Conservation (phyloP, 2,888 invertebrate genomes). For the Drosophila siamana region DNA sequence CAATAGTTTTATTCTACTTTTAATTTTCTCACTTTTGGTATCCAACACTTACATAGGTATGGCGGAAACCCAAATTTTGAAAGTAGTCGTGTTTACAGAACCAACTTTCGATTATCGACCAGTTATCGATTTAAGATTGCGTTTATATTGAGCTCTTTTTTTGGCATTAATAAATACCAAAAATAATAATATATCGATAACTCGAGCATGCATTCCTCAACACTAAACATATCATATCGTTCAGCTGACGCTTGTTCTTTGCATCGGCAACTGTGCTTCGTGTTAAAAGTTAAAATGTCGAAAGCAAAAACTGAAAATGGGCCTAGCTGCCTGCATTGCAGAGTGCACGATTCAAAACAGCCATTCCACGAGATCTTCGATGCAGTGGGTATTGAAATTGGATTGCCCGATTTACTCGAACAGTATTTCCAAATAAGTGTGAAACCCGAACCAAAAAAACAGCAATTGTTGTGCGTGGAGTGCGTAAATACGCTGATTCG, state of each 20-base stretch:
- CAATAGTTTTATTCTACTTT: too few species aligned
- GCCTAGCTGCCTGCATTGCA: constrained; percentile 75
- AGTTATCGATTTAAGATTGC: too few species aligned
- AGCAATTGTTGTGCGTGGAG: constrained; percentile 72
- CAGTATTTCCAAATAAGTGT: constrained; percentile 72
- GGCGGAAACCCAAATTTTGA: too few species aligned
- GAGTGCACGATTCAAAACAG: constrained; percentile 53
- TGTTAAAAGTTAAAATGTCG: constrained; percentile 77
- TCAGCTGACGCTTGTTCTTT: constrained; percentile 45
- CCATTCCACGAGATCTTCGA: constrained; percentile 81
- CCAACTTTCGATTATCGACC: too few species aligned
- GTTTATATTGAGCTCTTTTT: too few species aligned
- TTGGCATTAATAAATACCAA: background rate
- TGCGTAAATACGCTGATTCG: constrained; percentile 80
- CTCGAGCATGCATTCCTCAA: constrained; percentile 5
- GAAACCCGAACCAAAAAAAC: constrained; percentile 27
- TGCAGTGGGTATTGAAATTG: constrained; percentile 81
- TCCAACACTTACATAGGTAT: too few species aligned
- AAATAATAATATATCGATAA: background rate
- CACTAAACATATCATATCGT: constrained; percentile 50
- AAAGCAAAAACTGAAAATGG: constrained; percentile 35
- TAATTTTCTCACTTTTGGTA: too few species aligned
- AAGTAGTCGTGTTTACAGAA: too few species aligned
- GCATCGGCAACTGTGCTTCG: constrained; percentile 36
- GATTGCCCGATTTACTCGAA: constrained; percentile 68